phyloP scores from a whole-genome alignment of 2,113 vertebrate genomes.

The Dipodomys merriami region DNA sequence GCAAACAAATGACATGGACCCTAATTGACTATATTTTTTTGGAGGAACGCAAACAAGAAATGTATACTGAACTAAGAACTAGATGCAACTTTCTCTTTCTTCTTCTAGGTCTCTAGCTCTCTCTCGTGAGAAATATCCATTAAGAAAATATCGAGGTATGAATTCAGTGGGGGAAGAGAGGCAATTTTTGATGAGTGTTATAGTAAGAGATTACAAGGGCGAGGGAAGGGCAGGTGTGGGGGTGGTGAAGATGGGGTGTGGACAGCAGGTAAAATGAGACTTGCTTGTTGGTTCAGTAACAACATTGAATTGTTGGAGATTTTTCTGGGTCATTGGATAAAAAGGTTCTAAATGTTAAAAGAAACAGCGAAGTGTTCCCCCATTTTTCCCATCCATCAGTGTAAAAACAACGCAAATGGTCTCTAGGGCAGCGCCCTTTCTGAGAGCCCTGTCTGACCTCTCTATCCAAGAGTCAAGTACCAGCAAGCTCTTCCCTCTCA shows the following conservation, averaged over 20 bases:
- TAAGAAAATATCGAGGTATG: neutral
- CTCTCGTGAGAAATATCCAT: neutral
- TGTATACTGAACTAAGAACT: neutral
- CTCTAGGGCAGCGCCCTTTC: neutral
- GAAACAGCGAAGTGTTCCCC: neutral
- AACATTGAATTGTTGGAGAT: neutral
- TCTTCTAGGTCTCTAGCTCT: neutral
- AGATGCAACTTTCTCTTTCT: neutral
- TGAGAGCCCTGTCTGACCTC: neutral
- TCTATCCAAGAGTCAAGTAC: conserved; percentile 34
- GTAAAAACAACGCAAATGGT: neutral
- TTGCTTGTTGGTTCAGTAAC: neutral
- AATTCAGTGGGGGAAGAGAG: conserved; percentile 17
- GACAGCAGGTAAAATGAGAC: neutral
- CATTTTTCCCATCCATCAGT: neutral
- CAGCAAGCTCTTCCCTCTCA: conserved; percentile 18
- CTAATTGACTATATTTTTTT: neutral
- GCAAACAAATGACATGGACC: too few relatives aligned
- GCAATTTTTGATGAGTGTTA: neutral
- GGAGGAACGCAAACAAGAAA: neutral
- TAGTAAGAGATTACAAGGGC: neutral
- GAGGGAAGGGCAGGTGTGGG: neutral
- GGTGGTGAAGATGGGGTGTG: neutral
- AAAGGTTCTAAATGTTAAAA: neutral
- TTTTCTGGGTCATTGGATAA: neutral